Evolutionary conservation across 2,797 vertebrate genomes (phyloP).

Genomic region (Dromococcyx pavoninus): DNA sequence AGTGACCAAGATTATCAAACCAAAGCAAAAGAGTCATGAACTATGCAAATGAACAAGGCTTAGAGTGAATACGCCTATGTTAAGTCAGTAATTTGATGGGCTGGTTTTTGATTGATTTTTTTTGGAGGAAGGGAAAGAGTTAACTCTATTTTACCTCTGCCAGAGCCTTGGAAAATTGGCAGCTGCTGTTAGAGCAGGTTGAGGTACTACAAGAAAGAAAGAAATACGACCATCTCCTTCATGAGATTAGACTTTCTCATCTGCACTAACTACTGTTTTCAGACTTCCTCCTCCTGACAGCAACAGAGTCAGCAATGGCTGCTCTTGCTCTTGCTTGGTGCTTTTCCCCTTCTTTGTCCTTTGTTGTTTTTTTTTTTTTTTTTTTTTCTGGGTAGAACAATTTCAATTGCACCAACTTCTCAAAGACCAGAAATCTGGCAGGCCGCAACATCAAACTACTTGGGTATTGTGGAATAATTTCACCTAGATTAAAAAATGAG

Average conservation of each 20-base stretch:
- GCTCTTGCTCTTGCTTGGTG: not conserved
- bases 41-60: not conserved
- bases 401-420: not conserved
- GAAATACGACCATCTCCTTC: not conserved
- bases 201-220: not conserved
- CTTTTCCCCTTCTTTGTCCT: not conserved
- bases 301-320: not conserved
- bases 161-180: not conserved
- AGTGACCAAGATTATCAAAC: slow-evolving; percentile 22
- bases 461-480: not conserved
- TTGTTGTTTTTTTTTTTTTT: not conserved
- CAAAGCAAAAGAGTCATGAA: not conserved
- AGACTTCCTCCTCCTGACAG: not conserved
- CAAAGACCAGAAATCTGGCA: not conserved
- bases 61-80: not conserved
- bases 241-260: not conserved
- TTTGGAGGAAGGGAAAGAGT: not conserved
- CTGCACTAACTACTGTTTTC: not conserved
- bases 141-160: slow-evolving; percentile 19
- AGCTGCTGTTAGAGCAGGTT: not conserved
- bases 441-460: not conserved
- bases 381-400: not conserved
- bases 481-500: not conserved
- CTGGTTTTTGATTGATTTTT: slow-evolving; percentile 25
- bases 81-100: slow-evolving; percentile 9